Evolutionary conservation across 1,140 invertebrate genomes (phyloP).

Genomic region (Lethrus apterus): DNA sequence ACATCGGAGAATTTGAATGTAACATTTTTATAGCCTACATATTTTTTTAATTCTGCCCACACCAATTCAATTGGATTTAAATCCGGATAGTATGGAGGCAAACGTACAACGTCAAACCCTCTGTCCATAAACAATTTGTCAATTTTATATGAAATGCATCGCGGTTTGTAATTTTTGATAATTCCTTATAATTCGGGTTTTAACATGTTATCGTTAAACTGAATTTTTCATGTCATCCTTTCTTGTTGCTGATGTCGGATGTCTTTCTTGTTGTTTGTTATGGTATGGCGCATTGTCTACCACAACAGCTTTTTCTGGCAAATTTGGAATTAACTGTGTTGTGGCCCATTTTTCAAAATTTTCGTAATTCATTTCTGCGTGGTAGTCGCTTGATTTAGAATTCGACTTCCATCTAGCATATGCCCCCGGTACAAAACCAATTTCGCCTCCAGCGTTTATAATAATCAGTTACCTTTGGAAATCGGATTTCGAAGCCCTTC

Average conservation of each 20-base stretch:
- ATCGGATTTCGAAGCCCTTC: neutral
- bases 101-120: slow-evolving; percentile 17
- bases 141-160: slow-evolving; percentile 20
- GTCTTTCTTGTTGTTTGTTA: slow-evolving; percentile 18
- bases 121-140: slow-evolving; percentile 23
- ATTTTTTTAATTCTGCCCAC: slow-evolving; percentile 21
- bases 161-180: slow-evolving; percentile 13
- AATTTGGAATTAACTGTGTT: slow-evolving; percentile 23
- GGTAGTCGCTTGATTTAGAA: slow-evolving; percentile 23
- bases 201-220: slow-evolving; percentile 5
- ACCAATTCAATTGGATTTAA: slow-evolving; percentile 13
- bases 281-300: slow-evolving; percentile 10
- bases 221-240: slow-evolving; percentile 30
- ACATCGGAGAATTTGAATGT: slow-evolving; percentile 17
- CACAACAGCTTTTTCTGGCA: slow-evolving; percentile 16
- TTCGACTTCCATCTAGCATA: slow-evolving; percentile 22
- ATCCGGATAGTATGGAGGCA: slow-evolving; percentile 12
- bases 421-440: slow-evolving; percentile 25
- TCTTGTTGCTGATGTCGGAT: slow-evolving; percentile 19
- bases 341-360: slow-evolving; percentile 29
- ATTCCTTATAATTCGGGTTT: slow-evolving; percentile 12
- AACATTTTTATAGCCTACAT: slow-evolving; percentile 17
- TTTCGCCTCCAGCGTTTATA: slow-evolving; percentile 23
- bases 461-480: slow-evolving; percentile 22
- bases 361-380: slow-evolving; percentile 27